Base-by-base conservation (phyloP, 2,888 invertebrate genomes). In the Folsomia manolachei region DNA sequence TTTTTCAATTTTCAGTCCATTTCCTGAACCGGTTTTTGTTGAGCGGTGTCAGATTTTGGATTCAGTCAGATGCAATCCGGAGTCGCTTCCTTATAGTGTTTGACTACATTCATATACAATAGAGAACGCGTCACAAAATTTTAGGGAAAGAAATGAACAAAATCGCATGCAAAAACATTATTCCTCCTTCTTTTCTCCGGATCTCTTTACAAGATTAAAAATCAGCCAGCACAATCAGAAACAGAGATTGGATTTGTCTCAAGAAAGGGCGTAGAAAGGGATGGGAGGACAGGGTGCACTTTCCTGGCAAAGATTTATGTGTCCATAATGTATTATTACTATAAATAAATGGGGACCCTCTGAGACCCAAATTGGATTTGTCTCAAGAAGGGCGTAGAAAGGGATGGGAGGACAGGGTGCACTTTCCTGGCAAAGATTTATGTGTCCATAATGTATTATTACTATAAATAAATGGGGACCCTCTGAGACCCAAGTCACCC, bases 1-100 rank as follows among this genome's bases (percentile, higher is more conserved):
- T 64, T 27, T 64, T 64, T 64, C 64, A 64, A 64, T 64, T 64
- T 64, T 64, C 64, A 64, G 64, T 66, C 65, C 65, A 66, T 66
- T 66, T 66, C 65, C 65, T 51, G 7, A 14, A n/a, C n/a, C n/a
- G n/a, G n/a, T n/a, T n/a, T n/a, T n/a, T n/a, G n/a, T n/a, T n/a
- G n/a, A 18, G 51, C 51, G 9, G 51, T 51, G 51, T 18, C 63
- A 24, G 11, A 23, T 63, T 63, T 25, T 24, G 9, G 2, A 24
- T 25, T 25, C 23, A 9, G 11, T 25, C n/a, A n/a, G n/a, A n/a
- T n/a, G n/a, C n/a, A n/a, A n/a, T n/a, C n/a, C n/a, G n/a, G n/a
- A 39, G 4, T 14, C 39, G 39, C 39, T 14, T 39, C 39, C 14
- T 39, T 39, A 39, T n/a, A n/a, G n/a, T n/a, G n/a, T 63, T 25